These are phyloP conservation scores for Melikaiella ostensackeni DNA, from an alignment of 2,888 invertebrate genomes.

Conservation along the genomic window DNA sequence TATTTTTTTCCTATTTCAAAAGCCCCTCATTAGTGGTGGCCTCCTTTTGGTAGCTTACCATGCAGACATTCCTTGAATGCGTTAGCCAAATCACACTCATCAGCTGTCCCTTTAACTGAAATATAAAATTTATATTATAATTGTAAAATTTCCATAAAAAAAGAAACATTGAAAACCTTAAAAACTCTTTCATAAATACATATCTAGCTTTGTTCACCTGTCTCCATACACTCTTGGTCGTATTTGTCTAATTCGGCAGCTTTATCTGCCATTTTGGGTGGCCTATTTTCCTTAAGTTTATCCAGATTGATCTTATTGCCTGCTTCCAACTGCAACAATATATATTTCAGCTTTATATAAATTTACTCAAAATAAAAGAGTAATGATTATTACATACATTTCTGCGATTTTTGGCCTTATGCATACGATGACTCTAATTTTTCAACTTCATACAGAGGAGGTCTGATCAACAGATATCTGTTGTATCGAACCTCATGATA, in stretches of 20 bases:
- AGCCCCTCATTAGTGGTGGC: background rate
- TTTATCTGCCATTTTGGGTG: background rate
- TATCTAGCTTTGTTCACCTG: background rate
- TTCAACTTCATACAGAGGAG: too few species aligned
- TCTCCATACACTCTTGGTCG: background rate
- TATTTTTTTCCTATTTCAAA: background rate
- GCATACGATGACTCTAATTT: too few species aligned
- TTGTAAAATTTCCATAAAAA: background rate
- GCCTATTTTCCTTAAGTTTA: background rate
- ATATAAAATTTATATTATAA: background rate
- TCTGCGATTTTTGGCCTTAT: too few species aligned
- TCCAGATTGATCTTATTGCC: background rate
- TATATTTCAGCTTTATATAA: background rate
- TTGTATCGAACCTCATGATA: too few species aligned
- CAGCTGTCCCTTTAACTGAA: background rate
- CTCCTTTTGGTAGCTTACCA: background rate
- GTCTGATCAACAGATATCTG: too few species aligned
- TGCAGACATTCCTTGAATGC: background rate
- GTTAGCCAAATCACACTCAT: slow-evolving; percentile 21
- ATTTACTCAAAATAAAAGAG: background rate
- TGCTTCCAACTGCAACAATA: background rate
- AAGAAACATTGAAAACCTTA: background rate
- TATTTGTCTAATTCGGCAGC: background rate
- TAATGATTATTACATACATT: too few species aligned
- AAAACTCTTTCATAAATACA: too few species aligned